Conservation (phyloP, 2,797 vertebrate genomes). For the Pangasius djambal region DNA sequence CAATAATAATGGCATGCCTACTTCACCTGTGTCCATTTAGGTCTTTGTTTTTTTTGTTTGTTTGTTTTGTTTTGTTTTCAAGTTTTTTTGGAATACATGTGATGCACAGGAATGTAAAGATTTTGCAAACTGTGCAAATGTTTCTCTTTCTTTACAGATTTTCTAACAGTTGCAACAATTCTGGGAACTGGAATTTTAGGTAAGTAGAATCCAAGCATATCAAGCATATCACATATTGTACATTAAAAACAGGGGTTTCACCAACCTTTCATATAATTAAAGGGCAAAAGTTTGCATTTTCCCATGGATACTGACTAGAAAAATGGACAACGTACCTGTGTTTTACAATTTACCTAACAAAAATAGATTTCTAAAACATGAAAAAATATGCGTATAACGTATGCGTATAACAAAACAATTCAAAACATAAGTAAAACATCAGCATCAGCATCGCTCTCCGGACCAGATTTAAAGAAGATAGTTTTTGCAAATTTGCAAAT, state of each 20-base stretch:
- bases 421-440: not conserved
- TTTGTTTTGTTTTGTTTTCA: not conserved
- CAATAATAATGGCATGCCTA: not conserved
- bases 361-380: not conserved
- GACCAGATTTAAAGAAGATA: not conserved
- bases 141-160: conserved; percentile 66
- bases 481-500: not conserved
- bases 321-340: not conserved
- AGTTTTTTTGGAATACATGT: not conserved
- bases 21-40: not conserved
- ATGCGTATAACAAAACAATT: not conserved
- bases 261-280: not conserved
- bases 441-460: not conserved
- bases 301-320: not conserved
- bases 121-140: not conserved
- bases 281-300: not conserved
- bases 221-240: not conserved
- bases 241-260: not conserved
- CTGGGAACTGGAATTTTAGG: conserved; percentile 76
- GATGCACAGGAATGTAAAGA: not conserved
- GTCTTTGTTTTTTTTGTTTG: not conserved
- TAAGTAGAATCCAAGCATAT: conserved; percentile 54
- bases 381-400: too few species aligned
- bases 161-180: conserved; percentile 71
- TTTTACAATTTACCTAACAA: not conserved